These are phyloP conservation scores for Chloroclysta siterata DNA, from an alignment of 2,888 invertebrate species.

Conservation along the genomic window DNA sequence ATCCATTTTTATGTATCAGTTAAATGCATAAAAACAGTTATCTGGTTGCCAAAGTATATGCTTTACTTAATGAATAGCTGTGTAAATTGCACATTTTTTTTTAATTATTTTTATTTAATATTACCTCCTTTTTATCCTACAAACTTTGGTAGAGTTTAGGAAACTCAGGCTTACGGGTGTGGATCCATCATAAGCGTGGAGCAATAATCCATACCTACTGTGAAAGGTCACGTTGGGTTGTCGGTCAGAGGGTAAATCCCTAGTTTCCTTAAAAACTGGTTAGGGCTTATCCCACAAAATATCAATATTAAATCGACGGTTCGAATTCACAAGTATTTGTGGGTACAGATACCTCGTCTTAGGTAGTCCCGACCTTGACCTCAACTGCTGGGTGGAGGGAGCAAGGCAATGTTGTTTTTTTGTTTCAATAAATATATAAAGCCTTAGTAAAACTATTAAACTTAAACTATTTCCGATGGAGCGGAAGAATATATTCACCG, in stretches of 20 bases:
- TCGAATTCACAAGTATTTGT: background rate
- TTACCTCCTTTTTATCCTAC: too few relatives aligned
- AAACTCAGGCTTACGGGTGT: background rate
- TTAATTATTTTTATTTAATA: too few relatives aligned
- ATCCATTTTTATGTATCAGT: too few relatives aligned
- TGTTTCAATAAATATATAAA: too few relatives aligned
- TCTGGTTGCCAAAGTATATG: too few relatives aligned
- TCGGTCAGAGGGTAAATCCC: constrained; percentile 6
- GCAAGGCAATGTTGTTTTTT: too few relatives aligned
- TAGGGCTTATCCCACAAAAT: background rate
- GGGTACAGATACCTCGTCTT: background rate
- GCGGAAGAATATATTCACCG: too few relatives aligned
- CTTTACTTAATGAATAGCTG: too few relatives aligned
- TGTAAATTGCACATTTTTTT: too few relatives aligned
- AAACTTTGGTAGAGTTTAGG: constrained; percentile 2
- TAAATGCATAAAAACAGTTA: too few relatives aligned
- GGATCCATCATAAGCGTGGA: constrained; percentile 10
- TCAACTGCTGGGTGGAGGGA: background rate
- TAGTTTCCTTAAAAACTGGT: constrained; percentile 3
- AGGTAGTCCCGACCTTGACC: background rate
- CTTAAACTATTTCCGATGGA: too few relatives aligned
- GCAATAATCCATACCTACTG: constrained; percentile 15
- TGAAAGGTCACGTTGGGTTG: constrained; percentile 10
- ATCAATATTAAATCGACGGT: background rate
- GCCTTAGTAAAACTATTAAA: too few relatives aligned